phyloP scores from a whole-genome alignment of 2,888 invertebrate genomes.

The Drosophila hamatofila region DNA sequence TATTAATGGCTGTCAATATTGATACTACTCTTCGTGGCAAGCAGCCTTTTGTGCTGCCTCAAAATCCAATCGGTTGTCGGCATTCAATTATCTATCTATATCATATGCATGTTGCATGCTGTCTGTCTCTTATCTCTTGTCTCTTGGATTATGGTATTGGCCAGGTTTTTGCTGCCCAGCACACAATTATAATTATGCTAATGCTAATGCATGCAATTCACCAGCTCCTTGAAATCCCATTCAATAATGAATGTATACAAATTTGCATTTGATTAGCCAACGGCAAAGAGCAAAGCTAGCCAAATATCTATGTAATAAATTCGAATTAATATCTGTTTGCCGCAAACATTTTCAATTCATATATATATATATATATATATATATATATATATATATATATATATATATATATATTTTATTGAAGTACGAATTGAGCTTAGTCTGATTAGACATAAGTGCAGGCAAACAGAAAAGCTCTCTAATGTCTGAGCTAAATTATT shows the following conservation, averaged over 20 bases:
- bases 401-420: neutral
- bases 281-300: slow-evolving; percentile 3
- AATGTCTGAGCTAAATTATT: neutral
- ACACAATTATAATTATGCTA: slow-evolving; percentile 51
- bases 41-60: slow-evolving; percentile 34
- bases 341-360: neutral
- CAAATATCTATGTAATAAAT: neutral
- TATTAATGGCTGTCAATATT: slow-evolving; percentile 73
- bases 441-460: neutral
- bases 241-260: slow-evolving; percentile 31
- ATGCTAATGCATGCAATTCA: slow-evolving; percentile 25
- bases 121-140: neutral
- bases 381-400: neutral
- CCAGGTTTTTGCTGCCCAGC: slow-evolving; percentile 20
- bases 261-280: slow-evolving; percentile 20
- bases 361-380: neutral
- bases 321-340: slow-evolving; percentile 16
- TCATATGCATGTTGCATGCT: slow-evolving; percentile 12
- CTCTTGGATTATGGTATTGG: neutral
- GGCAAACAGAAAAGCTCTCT: neutral
- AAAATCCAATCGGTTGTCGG: slow-evolving; percentile 16
- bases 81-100: slow-evolving; percentile 29
- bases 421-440: neutral
- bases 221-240: slow-evolving; percentile 19
- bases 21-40: slow-evolving; percentile 47